Conservation (phyloP, 2,888 invertebrate species). For the Andricus quercusramuli region DNA sequence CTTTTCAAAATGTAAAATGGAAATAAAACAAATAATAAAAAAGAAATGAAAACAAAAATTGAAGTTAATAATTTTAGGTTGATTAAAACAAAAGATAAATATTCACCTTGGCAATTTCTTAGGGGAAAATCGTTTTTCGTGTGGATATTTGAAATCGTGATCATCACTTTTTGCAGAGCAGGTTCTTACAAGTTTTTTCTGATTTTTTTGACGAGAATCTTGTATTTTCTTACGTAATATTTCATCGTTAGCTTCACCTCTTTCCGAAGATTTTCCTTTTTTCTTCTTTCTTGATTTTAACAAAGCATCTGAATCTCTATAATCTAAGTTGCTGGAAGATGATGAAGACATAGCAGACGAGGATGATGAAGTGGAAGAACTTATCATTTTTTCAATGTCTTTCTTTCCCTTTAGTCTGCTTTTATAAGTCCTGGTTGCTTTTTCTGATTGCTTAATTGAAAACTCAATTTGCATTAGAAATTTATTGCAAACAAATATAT, state of each 20-base stretch:
- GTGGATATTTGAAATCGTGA: constrained; percentile 39
- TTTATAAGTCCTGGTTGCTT: constrained; percentile 2
- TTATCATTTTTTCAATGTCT: constrained; percentile 19
- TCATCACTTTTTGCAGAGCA: constrained; percentile 23
- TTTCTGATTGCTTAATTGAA: constrained; percentile 16
- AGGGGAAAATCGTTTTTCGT: constrained; percentile 52
- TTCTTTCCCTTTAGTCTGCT: constrained; percentile 8
- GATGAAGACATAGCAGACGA: constrained; percentile 51
- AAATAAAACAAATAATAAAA: too few species aligned
- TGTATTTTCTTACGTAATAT: constrained; percentile 52
- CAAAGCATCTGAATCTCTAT: constrained; percentile 1
- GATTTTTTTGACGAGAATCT: constrained; percentile 56
- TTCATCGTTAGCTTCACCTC: constrained; percentile 39
- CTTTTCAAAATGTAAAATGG: constrained; percentile 43
- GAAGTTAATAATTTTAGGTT: background rate
- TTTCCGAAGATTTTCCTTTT: constrained; percentile 1
- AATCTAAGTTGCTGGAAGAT: constrained; percentile 15
- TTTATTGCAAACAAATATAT: too few species aligned
- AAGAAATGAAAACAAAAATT: background rate
- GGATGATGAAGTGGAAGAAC: constrained; percentile 51
- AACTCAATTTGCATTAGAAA: background rate
- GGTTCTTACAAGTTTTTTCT: constrained; percentile 36
- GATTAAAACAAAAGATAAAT: background rate
- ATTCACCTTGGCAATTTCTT: constrained; percentile 58
- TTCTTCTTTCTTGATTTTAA: constrained; percentile 37